Base-by-base conservation (phyloP, 1,140 invertebrate species). In the Pachypsylla venusta region DNA sequence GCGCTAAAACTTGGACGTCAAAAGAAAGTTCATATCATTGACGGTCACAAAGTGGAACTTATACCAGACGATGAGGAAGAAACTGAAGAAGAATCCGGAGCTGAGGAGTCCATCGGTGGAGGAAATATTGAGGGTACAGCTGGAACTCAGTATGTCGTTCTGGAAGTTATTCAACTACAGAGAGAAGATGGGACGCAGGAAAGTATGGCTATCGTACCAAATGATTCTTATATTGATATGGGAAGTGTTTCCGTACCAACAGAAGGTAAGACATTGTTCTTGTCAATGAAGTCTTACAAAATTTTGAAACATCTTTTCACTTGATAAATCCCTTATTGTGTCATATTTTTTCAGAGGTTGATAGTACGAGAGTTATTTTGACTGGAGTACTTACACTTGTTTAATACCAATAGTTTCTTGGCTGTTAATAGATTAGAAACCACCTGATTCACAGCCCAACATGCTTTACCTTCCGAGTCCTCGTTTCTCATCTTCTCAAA, bases 141-240 rank as follows among this genome's bases (percentile, higher is more conserved):
- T 70, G 86, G 85, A 1, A 83, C 89, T 60, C 85, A 89, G 65
- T 91, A 89, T 64, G 87, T 91, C 4, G 87, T 91, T 12, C 70
- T 91, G 2, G 85, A 91, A 74, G 87, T 91, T 12, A 88, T 89
- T 57, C 85, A 90, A 64, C 22, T 28, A 27, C 7, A 54, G 67
- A 62, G 69, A 67, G 2, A 57, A 70, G 54, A 67, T 69, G 58
- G 66, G 64, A 1, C 66, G 66, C 13, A 64, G 67, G 55, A 65
- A 65, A 62, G 59, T 67, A 12, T 13, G 22, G 61, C 64, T 25
- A 67, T 72, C 27, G 70, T 70, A 53, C 66, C 66, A 20, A 22
- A n/a, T 19, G 16, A n/a, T 22, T 48, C 42, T 5, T 22, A 19
- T 22, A 5, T 48, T n/a, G 16, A 22, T 3, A 48, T 48, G 42